These are phyloP conservation scores for Enteromius anoplus DNA, from an alignment of 2,797 vertebrate genomes.

Conservation along the genomic window DNA sequence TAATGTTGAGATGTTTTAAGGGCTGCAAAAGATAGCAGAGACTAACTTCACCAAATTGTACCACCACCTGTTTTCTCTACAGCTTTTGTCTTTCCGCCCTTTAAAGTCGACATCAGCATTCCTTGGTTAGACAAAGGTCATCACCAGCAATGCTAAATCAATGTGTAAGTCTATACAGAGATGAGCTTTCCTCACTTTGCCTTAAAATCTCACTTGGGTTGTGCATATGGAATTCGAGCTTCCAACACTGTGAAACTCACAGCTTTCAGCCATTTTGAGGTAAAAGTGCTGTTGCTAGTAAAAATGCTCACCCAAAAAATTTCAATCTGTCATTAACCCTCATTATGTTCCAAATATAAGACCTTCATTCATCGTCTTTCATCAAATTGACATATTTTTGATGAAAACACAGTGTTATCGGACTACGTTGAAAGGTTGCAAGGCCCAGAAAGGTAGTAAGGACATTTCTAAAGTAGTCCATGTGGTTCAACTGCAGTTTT, in stretches of 20 bases:
- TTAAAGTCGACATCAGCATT: conserved; percentile 9
- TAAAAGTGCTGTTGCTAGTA: background rate
- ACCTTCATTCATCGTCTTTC: background rate
- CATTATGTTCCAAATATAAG: background rate
- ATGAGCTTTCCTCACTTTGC: background rate
- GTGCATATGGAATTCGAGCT: background rate
- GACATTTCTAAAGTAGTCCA: background rate
- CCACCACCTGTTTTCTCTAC: background rate
- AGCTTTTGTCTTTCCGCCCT: background rate
- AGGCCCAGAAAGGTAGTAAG: background rate
- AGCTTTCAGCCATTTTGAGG: background rate
- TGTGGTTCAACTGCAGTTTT: background rate
- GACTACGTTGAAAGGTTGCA: background rate
- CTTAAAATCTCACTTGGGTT: background rate
- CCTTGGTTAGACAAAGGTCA: conserved; percentile 1
- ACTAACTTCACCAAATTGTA: background rate
- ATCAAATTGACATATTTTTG: background rate
- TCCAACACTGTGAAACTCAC: background rate
- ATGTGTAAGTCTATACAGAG: background rate
- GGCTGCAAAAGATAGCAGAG: background rate
- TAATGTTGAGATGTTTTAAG: background rate
- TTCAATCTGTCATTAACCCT: background rate
- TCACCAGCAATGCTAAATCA: background rate
- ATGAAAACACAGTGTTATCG: background rate
- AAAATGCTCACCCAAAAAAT: background rate